Percentiles rank a stretch among this genome's conserved stretches.
Conservation (phyloP, 2,113 vertebrate species). For the Nothobranchius kuhntae region DNA sequence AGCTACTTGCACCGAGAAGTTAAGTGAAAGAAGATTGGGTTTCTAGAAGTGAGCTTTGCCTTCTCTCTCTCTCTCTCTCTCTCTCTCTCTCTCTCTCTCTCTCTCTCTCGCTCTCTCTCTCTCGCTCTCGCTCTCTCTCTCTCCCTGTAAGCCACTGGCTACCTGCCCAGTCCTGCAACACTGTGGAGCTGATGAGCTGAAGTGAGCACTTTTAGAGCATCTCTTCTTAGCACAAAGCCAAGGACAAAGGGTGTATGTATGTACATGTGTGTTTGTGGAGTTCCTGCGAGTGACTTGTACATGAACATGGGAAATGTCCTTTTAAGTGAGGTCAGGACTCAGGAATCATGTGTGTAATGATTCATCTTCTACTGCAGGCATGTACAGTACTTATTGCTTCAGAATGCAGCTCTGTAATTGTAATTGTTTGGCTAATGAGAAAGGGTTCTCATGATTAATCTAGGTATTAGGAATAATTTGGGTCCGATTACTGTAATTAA, state of each 20-base stretch:
- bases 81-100: too few species aligned
- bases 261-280: slow-evolving; percentile 5
- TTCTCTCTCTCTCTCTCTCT: slow-evolving; percentile 1
- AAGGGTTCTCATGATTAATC: slow-evolving; percentile 22
- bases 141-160: slow-evolving; percentile 58
- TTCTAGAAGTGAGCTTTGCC: slow-evolving; percentile 31
- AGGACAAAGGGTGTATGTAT: slow-evolving; percentile 62
- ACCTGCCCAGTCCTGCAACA: slow-evolving; percentile 58
- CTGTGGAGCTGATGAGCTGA: slow-evolving; percentile 68
- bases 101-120: neutral
- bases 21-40: slow-evolving; percentile 43
- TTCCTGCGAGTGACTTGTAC: slow-evolving; percentile 16
- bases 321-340: slow-evolving; percentile 41
- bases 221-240: slow-evolving; percentile 63
- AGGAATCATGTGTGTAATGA: slow-evolving; percentile 16
- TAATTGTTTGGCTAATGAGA: slow-evolving; percentile 2
- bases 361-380: slow-evolving; percentile 24
- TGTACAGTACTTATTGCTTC: slow-evolving; percentile 1
- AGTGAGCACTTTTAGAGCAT: slow-evolving; percentile 71
- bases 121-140: neutral
- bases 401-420: neutral
- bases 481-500: slow-evolving; percentile 23
- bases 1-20: slow-evolving; percentile 23
- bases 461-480: slow-evolving; percentile 6
- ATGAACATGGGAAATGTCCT: slow-evolving; percentile 28